Base-by-base conservation (phyloP, 2,888 invertebrate species). In the Mimas tiliae region DNA sequence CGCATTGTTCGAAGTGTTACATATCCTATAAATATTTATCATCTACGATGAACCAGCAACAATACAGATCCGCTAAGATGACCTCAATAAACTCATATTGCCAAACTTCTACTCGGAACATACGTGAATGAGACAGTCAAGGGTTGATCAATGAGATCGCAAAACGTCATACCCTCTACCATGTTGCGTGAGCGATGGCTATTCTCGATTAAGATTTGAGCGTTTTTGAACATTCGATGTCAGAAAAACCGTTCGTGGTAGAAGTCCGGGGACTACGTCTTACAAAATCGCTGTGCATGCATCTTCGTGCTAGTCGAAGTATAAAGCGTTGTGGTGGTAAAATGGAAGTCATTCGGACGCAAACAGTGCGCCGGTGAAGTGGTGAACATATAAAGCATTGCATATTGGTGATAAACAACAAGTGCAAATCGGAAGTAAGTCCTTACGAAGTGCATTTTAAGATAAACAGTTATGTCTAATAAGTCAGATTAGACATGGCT, bases 231-330 rank as follows among this genome's bases (percentile, higher is more conserved):
- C 70, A 70, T 53, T 68, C 66, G 68, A 67, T 66, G 66, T 51
- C 55, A 62, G 70, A 72, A 70, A 45, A 70, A 66, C 68, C 64
- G 76, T 85, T 68, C 70, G 80, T 91, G 87, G 93, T 93, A 93
- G 76, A 80, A 82, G 91, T 77, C 82, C 80, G 82, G 77, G 82
- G 81, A 81, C 80, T 83, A 78, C 82, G 88, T 91, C 93, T 93
- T 93, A 91, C 93, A 92, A 93, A 93, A 93, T 90, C 93, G 76
- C 78, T 73, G 81, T 73, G 87, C 87, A 81, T 88, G 86, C 91
- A 86, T 90, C 92, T 93, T 93, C 91, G 82, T 82, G 80, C 84
- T 85, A 89, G 87, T 90, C 86, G 88, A 92, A 87, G 89, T 93
- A 93, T 93, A 93, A 93, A 93, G 88, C 86, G 83, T 81, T 76